These are phyloP conservation scores for Diceros bicornis DNA, from an alignment of 2,797 vertebrate genomes.

Conservation along the genomic window DNA sequence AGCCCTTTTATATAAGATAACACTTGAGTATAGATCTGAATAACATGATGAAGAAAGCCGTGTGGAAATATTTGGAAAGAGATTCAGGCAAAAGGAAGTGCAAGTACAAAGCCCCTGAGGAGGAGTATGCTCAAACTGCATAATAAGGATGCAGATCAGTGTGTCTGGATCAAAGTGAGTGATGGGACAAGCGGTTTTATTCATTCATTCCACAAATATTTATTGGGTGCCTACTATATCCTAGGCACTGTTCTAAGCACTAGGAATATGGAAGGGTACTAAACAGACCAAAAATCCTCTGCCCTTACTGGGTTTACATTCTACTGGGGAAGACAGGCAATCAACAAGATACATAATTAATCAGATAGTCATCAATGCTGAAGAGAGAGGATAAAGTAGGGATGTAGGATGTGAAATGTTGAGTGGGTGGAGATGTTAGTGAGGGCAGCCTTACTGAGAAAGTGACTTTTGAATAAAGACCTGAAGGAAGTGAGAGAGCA, in stretches of 20 bases:
- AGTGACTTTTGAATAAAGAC: neutral
- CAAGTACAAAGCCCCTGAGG: neutral
- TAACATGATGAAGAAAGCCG: neutral
- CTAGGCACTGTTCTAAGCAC: neutral
- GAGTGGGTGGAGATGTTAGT: neutral
- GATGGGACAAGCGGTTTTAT: neutral
- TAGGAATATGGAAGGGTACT: neutral
- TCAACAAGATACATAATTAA: neutral
- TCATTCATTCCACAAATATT: neutral
- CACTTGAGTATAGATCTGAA: neutral
- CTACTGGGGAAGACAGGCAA: neutral
- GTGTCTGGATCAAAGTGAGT: neutral
- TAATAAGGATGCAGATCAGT: neutral
- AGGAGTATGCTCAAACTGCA: neutral
- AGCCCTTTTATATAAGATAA: neutral
- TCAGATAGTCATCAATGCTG: neutral
- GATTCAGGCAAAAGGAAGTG: neutral
- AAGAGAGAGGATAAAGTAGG: neutral
- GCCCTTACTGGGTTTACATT: neutral
- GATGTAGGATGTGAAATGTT: neutral
- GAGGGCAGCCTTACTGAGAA: neutral
- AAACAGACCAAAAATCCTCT: neutral
- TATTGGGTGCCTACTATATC: neutral
- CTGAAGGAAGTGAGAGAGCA: neutral
- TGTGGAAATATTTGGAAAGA: constrained; percentile 22